Conservation (phyloP, 2,797 vertebrate species). For the Melopsittacus undulatus region DNA sequence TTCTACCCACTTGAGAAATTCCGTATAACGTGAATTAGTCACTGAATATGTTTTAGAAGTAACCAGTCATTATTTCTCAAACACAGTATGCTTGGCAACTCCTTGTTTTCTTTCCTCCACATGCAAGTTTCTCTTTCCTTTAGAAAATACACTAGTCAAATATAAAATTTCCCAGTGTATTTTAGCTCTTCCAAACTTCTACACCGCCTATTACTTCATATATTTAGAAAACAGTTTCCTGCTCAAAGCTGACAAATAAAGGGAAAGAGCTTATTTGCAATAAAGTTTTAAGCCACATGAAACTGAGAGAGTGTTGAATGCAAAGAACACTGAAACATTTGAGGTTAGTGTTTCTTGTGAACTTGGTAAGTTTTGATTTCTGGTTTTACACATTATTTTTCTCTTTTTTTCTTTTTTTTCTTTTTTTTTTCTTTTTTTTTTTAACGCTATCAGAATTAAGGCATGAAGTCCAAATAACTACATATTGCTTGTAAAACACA, state of each 20-base stretch:
- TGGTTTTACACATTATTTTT: neutral
- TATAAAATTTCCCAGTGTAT: neutral
- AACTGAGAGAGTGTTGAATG: neutral
- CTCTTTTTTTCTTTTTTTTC: no score
- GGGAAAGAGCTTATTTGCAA: neutral
- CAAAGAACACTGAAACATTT: neutral
- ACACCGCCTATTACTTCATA: neutral
- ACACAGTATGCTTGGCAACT: neutral
- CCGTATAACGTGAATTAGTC: neutral
- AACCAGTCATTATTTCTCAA: neutral
- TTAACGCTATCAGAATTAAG: neutral
- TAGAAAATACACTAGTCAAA: neutral
- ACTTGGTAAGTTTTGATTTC: neutral
- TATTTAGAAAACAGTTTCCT: neutral
- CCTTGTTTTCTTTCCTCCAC: neutral
- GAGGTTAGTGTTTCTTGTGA: neutral
- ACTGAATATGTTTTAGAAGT: neutral
- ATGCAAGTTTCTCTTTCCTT: neutral
- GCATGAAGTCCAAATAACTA: neutral
- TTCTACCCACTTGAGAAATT: neutral
- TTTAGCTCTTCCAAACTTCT: neutral
- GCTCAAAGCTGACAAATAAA: neutral
- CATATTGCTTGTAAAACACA: neutral
- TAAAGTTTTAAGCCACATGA: neutral
- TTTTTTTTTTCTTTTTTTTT: neutral